phyloP scores from a whole-genome alignment of 2,888 invertebrate genomes.

The Myopa testacea region DNA sequence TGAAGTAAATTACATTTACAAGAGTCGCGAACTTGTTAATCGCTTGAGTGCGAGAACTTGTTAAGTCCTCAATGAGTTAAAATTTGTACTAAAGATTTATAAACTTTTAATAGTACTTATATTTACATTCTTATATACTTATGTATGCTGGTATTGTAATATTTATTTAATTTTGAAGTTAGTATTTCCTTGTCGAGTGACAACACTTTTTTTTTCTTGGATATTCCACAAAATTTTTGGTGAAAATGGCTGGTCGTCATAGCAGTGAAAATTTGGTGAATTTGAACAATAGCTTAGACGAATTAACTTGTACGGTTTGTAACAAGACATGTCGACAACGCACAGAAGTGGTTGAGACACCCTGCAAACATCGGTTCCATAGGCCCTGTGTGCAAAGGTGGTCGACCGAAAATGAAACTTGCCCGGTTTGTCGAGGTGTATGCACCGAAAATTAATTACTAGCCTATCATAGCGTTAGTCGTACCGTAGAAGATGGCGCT shows the following conservation, averaged over 20 bases:
- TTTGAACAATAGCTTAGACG: neutral
- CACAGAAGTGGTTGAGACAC: neutral
- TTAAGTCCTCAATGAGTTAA: too few relatives aligned
- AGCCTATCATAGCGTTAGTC: neutral
- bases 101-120: too few relatives aligned
- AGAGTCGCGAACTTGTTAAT: too few relatives aligned
- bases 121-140: too few relatives aligned
- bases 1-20: too few relatives aligned
- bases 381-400: neutral
- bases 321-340: neutral
- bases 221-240: neutral
- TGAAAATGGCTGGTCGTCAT: neutral
- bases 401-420: neutral
- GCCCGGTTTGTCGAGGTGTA: neutral
- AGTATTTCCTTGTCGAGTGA: too few relatives aligned
- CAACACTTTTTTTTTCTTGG: too few relatives aligned
- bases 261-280: neutral
- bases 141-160: too few relatives aligned
- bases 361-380: conserved; percentile 17
- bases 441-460: neutral
- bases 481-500: neutral
- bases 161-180: too few relatives aligned
- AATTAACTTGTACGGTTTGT: neutral
- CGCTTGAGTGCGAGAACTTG: too few relatives aligned
- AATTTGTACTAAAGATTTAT: too few relatives aligned